phyloP scores from a whole-genome alignment of 2,797 vertebrate genomes.

The Percopsis omiscomaycus region DNA sequence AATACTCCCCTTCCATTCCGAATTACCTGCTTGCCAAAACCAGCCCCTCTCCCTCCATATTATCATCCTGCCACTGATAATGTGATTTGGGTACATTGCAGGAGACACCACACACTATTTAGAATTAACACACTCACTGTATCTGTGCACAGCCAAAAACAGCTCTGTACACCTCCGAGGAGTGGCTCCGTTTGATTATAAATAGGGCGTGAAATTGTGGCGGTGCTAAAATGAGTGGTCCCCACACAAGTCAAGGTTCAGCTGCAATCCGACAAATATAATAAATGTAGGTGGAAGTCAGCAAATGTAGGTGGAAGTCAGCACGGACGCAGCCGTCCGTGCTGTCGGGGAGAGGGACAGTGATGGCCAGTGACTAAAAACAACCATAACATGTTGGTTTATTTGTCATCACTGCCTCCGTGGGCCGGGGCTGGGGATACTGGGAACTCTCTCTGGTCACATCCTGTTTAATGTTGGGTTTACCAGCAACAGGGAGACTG shows the following conservation, averaged over 20 bases:
- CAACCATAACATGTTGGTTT: conserved; percentile 43
- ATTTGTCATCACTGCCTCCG: conserved; percentile 32
- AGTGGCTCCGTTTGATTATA: conserved; percentile 45
- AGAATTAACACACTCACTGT: conserved; percentile 42
- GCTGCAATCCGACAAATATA: conserved; percentile 52
- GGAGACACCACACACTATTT: conserved; percentile 35
- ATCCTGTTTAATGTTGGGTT: conserved; percentile 52
- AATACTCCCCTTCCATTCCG: not conserved
- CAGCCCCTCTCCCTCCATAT: conserved; percentile 11
- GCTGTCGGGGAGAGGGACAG: conserved; percentile 43
- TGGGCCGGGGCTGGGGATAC: conserved; percentile 39
- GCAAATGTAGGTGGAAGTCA: too few species aligned
- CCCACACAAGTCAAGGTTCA: conserved; percentile 53
- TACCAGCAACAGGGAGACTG: conserved; percentile 39
- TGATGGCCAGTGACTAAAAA: conserved; percentile 53
- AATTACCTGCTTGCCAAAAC: not conserved
- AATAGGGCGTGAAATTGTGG: conserved; percentile 47
- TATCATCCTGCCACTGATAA: conserved; percentile 13
- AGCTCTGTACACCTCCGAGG: conserved; percentile 18
- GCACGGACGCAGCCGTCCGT: conserved; percentile 45
- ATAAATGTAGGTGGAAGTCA: conserved; percentile 38
- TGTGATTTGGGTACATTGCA: conserved; percentile 22
- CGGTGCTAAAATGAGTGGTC: conserved; percentile 40
- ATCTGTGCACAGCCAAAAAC: conserved; percentile 30
- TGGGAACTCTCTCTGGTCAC: conserved; percentile 41